Evolutionary conservation across 1,140 invertebrate genomes (phyloP).

Genomic region (Drosophila kepulauana): DNA sequence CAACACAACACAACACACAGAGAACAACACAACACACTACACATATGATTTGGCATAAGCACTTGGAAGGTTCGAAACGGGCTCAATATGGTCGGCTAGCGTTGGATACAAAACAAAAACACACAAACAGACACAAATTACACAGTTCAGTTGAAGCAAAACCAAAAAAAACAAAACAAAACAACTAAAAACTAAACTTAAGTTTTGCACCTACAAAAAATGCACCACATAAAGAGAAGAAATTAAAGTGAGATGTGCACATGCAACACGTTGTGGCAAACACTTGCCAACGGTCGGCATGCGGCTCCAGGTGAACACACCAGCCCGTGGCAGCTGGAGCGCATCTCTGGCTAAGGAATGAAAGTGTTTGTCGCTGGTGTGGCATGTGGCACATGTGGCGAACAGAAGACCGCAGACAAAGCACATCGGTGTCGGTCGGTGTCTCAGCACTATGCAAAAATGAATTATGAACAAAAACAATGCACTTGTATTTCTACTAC

Average conservation of each 20-base stretch:
- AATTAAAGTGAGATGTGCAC: constrained; percentile 3
- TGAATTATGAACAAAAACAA: constrained; percentile 5
- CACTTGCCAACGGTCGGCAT: constrained; percentile 21
- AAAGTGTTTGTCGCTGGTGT: neutral
- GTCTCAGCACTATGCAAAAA: constrained; percentile 47
- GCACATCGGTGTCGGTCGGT: constrained; percentile 6
- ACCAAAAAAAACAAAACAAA: neutral
- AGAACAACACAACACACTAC: too few relatives aligned
- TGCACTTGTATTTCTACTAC: constrained; percentile 47
- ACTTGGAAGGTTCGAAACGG: constrained; percentile 74
- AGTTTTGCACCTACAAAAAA: constrained; percentile 19
- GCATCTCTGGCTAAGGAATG: constrained; percentile 44
- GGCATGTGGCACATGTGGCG: constrained; percentile 12
- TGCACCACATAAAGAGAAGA: constrained; percentile 24
- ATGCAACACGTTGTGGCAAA: constrained; percentile 22
- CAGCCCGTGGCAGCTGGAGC: constrained; percentile 66
- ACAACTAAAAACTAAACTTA: constrained; percentile 16
- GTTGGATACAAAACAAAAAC: constrained; percentile 29
- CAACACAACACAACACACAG: neutral
- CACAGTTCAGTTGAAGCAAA: constrained; percentile 20
- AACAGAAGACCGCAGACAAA: neutral
- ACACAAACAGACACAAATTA: too few relatives aligned
- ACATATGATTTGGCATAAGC: constrained; percentile 65
- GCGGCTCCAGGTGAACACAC: constrained; percentile 64
- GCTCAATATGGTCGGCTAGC: constrained; percentile 59